These are phyloP conservation scores for Lobophora halterata DNA, from an alignment of 2,888 invertebrate species.

Conservation along the genomic window DNA sequence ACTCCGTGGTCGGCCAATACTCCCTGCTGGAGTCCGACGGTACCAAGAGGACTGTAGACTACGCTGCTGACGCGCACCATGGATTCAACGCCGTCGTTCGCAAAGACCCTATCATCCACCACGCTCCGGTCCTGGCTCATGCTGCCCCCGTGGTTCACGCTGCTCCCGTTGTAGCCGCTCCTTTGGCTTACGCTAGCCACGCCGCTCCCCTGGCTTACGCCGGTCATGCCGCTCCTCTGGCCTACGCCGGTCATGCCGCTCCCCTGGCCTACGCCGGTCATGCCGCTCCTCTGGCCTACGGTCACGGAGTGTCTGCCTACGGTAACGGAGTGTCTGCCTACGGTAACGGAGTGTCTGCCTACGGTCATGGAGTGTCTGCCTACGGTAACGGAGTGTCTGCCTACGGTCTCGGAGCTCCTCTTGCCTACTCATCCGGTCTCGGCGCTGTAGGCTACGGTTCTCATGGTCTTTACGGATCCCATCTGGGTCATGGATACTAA, in stretches of 20 bases:
- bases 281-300: constrained; percentile 34
- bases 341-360: constrained; percentile 24
- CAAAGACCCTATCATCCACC: constrained; percentile 63
- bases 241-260: constrained; percentile 35
- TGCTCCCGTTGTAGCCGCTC: constrained; percentile 37
- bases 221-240: constrained; percentile 38
- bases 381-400: constrained; percentile 13
- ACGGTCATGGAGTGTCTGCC: constrained; percentile 30
- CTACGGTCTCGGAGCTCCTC: constrained; percentile 38
- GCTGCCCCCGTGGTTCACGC: constrained; percentile 43
- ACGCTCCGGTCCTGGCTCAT: constrained; percentile 50
- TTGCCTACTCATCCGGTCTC: constrained; percentile 32
- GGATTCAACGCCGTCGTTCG: constrained; percentile 81
- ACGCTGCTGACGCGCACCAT: constrained; percentile 75
- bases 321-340: constrained; percentile 26
- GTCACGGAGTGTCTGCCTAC: constrained; percentile 35
- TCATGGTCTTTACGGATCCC: constrained; percentile 43
- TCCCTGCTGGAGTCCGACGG: constrained; percentile 81
- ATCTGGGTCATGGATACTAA: constrained; percentile 42
- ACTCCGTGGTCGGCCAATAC: constrained; percentile 80
- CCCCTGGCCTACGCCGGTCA: constrained; percentile 36
- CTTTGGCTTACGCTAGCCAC: constrained; percentile 38
- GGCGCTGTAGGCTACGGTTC: constrained; percentile 40
- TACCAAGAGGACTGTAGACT: constrained; percentile 83
- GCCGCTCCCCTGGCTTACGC: constrained; percentile 41